phyloP scores from a whole-genome alignment of 2,888 invertebrate genomes.

The Aspidapion aeneum region DNA sequence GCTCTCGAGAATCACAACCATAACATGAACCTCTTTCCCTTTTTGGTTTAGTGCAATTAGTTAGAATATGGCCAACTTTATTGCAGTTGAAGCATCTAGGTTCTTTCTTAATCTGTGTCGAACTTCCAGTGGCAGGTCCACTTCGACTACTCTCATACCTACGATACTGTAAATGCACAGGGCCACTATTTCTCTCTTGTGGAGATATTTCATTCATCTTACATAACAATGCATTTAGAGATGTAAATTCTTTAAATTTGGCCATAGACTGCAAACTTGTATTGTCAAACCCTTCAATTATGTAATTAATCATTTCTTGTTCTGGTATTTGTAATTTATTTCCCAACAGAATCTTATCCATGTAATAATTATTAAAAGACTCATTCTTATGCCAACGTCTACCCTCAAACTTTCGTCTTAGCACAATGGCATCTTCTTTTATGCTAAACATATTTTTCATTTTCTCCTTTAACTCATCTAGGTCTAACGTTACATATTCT shows the following conservation, averaged over 20 bases:
- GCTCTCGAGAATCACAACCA: slow-evolving; percentile 16
- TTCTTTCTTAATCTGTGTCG: neutral
- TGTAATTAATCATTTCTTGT: neutral
- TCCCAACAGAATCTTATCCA: neutral
- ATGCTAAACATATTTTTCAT: neutral
- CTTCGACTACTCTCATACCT: neutral
- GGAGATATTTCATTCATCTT: neutral
- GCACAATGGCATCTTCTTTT: neutral
- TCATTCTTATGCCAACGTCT: neutral
- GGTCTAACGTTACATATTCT: neutral
- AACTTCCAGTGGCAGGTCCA: neutral
- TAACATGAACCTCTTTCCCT: slow-evolving; percentile 14
- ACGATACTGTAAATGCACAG: neutral
- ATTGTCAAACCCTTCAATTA: neutral
- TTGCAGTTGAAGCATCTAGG: neutral
- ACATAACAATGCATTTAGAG: neutral
- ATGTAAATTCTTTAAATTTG: neutral
- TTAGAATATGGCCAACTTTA: neutral
- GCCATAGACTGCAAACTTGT: neutral
- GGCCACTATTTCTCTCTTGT: neutral
- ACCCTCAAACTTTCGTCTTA: neutral
- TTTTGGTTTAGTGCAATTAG: neutral
- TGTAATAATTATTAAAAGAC: neutral
- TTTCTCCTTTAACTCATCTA: neutral
- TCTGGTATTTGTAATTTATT: neutral